These are phyloP conservation scores for Tenualosa thibaudeaui DNA, from an alignment of 2,797 vertebrate species.

Conservation along the genomic window DNA sequence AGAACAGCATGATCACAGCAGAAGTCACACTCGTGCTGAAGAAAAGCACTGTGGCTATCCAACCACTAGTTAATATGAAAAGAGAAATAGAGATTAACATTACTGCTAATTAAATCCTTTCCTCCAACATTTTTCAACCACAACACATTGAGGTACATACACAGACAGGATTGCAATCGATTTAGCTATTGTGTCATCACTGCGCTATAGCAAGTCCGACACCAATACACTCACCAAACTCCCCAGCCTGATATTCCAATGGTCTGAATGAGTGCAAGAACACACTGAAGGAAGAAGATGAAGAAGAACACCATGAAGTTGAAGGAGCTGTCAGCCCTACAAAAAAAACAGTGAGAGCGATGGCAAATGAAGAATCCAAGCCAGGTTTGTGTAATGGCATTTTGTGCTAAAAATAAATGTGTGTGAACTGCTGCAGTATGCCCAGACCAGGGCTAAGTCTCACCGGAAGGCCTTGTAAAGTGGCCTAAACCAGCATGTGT, in stretches of 20 bases:
- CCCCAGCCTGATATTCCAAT: slow-evolving; percentile 88
- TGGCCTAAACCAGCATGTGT: slow-evolving; percentile 93
- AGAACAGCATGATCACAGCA: slow-evolving; percentile 88
- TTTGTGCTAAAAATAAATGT: not conserved
- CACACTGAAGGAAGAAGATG: slow-evolving; percentile 87
- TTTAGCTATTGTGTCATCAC: not conserved
- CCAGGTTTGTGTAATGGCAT: not conserved
- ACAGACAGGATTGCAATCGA: not conserved
- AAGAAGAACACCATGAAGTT: slow-evolving; percentile 99
- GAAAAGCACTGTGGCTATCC: slow-evolving; percentile 75
- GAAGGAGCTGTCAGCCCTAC: slow-evolving; percentile 95
- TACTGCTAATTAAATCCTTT: not conserved
- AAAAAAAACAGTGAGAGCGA: slow-evolving; percentile 15
- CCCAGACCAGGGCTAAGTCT: slow-evolving; percentile 39
- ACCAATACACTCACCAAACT: slow-evolving; percentile 79
- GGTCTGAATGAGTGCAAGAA: slow-evolving; percentile 83
- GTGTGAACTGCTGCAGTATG: not conserved
- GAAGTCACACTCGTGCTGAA: slow-evolving; percentile 73
- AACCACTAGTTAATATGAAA: slow-evolving; percentile 66
- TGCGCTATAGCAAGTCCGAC: not conserved
- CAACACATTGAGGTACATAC: not conserved
- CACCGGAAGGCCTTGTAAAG: slow-evolving; percentile 96
- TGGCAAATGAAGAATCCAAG: not conserved
- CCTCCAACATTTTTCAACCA: not conserved
- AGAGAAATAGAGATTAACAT: not conserved